phyloP scores from a whole-genome alignment of 30 jellyfish, hydroid and myxozoan species.

The Morbakka virulenta region DNA sequence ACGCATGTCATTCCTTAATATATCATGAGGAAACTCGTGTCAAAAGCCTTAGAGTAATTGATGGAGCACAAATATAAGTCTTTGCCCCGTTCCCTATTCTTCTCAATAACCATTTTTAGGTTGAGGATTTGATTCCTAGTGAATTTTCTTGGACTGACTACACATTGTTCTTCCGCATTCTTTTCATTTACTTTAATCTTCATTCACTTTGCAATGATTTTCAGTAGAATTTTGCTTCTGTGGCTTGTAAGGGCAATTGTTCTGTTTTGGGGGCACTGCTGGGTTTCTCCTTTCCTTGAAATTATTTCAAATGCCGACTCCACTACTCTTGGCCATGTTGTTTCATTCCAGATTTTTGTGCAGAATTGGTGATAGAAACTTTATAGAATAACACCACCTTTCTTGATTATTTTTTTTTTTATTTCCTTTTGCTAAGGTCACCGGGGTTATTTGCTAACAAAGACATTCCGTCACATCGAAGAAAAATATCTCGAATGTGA shows the following conservation, averaged over 20 bases:
- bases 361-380: too few relatives aligned
- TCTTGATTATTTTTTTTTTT: too few relatives aligned
- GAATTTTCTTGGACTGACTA: neutral
- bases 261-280: neutral
- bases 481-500: too few relatives aligned
- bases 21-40: conserved; percentile 4
- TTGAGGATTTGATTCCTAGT: conserved; percentile 36
- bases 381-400: too few relatives aligned
- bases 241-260: conserved; percentile 4
- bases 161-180: conserved; percentile 24
- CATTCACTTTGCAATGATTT: conserved; percentile 6
- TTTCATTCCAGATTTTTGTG: too few relatives aligned
- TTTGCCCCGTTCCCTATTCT: too few relatives aligned
- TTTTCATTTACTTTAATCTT: neutral
- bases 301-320: neutral
- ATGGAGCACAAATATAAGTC: neutral
- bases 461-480: too few relatives aligned
- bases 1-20: conserved; percentile 1
- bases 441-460: too few relatives aligned
- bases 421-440: too few relatives aligned
- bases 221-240: conserved; percentile 13
- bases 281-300: conserved; percentile 11
- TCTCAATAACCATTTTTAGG: too few relatives aligned
- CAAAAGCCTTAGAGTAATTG: too few relatives aligned
- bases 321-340: neutral